phyloP scores from a whole-genome alignment of 2,113 vertebrate species.

The Hippocampus abdominalis region DNA sequence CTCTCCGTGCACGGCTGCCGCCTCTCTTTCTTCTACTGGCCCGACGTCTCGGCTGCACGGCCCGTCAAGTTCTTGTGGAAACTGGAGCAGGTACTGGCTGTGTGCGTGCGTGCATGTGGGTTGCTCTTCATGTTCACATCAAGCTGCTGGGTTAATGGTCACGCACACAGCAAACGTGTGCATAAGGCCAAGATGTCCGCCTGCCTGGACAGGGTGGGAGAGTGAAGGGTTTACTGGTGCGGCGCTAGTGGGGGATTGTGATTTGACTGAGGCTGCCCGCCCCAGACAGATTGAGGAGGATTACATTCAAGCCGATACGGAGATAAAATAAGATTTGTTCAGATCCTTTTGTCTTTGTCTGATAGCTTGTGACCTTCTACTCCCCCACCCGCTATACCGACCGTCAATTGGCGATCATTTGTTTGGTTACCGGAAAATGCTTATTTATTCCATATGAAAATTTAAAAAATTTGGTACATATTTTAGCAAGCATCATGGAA shows the following conservation, averaged over 20 bases:
- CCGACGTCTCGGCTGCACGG: constrained; percentile 84
- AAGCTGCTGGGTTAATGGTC: not conserved
- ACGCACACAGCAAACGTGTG: not conserved
- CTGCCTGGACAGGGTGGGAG: not conserved
- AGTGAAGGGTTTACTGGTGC: not conserved
- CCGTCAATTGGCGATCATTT: not conserved
- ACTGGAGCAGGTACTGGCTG: constrained; percentile 85
- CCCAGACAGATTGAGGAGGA: constrained; percentile 57
- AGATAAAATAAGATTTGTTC: constrained; percentile 53
- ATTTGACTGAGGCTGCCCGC: constrained; percentile 32
- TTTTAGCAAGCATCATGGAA: too few species aligned
- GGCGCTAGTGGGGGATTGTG: not conserved
- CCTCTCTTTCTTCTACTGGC: constrained; percentile 95
- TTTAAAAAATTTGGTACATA: too few species aligned
- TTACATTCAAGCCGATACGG: constrained; percentile 59
- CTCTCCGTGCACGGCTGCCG: constrained; percentile 92
- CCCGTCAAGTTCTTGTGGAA: constrained; percentile 99
- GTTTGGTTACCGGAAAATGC: too few species aligned
- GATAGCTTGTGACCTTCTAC: constrained; percentile 21
- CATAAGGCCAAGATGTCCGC: not conserved
- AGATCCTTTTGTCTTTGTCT: constrained; percentile 36
- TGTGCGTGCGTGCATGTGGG: constrained; percentile 23
- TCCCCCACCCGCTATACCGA: not conserved
- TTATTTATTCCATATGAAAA: too few species aligned
- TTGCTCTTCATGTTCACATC: constrained; percentile 19